phyloP scores from a whole-genome alignment of 2,797 vertebrate genomes.

The Anisognathus igniventris region DNA sequence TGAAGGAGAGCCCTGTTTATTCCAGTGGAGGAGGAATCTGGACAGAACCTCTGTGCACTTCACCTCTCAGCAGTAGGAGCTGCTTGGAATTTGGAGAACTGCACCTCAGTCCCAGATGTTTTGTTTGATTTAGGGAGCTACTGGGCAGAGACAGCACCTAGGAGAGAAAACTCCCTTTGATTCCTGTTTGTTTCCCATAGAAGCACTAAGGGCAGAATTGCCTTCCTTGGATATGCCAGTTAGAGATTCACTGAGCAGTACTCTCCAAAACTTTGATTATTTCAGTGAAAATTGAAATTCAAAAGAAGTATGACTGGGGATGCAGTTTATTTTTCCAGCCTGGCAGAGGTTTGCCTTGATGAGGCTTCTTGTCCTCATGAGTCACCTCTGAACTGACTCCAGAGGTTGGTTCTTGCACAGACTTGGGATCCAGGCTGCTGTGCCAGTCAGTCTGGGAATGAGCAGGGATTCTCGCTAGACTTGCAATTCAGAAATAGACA shows the following conservation, averaged over 20 bases:
- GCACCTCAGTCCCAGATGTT: not conserved
- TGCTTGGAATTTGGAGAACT: not conserved
- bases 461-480: not conserved
- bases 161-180: not conserved
- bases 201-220: not conserved
- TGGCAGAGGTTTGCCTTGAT: not conserved
- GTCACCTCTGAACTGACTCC: not conserved
- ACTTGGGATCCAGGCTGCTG: not conserved
- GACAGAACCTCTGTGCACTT: fast-evolving
- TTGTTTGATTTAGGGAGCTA: not conserved
- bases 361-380: not conserved
- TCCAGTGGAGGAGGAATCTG: not conserved
- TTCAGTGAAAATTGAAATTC: not conserved
- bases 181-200: not conserved
- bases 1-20: not conserved
- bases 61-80: not conserved
- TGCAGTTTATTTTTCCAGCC: not conserved
- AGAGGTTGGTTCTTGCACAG: not conserved
- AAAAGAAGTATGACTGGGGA: not conserved
- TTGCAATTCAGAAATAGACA: not conserved
- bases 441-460: not conserved
- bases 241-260: not conserved
- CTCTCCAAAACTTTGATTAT: not conserved
- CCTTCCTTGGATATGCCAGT: not conserved
- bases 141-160: not conserved